Conservation (phyloP, 2,113 vertebrate species). For the Spilogale gracilis region DNA sequence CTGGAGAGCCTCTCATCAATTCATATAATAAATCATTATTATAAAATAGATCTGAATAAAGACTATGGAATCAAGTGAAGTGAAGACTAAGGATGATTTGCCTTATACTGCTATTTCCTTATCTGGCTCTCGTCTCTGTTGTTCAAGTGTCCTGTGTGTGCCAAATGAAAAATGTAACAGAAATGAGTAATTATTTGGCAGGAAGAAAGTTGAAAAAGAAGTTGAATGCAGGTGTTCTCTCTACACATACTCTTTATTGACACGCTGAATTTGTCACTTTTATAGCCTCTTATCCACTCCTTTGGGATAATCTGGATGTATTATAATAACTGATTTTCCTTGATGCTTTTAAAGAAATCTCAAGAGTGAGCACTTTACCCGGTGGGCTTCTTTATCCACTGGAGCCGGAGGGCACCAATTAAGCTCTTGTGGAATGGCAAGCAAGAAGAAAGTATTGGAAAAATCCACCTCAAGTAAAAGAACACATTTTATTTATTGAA, state of each 20-base stretch:
- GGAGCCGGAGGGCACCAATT: background rate
- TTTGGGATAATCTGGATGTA: slow-evolving; percentile 10
- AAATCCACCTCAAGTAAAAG: background rate
- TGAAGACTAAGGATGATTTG: background rate
- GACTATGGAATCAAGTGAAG: background rate
- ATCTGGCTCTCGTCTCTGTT: background rate
- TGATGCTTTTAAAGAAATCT: slow-evolving; percentile 24
- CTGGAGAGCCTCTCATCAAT: background rate
- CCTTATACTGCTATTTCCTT: background rate
- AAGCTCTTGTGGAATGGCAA: background rate
- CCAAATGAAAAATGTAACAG: background rate
- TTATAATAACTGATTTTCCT: background rate
- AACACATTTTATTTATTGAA: background rate
- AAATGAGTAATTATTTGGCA: background rate
- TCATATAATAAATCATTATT: background rate
- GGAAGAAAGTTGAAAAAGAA: background rate
- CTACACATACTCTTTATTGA: background rate
- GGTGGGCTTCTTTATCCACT: background rate
- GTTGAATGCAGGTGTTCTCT: background rate
- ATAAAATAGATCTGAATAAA: slow-evolving; percentile 1
- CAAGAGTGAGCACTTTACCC: background rate
- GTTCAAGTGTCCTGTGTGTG: background rate
- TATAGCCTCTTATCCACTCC: background rate
- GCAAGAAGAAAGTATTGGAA: background rate
- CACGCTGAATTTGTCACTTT: slow-evolving; percentile 1